Percentiles rank a stretch among this genome's conserved stretches.
Conservation (phyloP, 2,797 vertebrate genomes). For the Eospalax fontanierii region DNA sequence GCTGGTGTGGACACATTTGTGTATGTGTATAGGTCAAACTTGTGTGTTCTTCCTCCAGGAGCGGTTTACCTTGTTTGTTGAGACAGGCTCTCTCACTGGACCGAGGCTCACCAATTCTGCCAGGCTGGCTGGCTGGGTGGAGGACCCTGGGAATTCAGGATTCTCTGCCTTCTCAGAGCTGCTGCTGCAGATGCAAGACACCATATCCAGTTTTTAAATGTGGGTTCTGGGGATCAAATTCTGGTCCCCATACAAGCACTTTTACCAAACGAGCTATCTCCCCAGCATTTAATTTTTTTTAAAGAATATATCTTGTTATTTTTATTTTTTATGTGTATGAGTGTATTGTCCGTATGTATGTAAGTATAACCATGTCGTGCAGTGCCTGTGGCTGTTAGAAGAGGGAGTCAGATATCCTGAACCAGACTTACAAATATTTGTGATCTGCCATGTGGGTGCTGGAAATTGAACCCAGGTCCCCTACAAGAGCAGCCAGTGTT, state of each 20-base stretch:
- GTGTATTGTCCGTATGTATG: no score
- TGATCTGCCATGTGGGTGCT: no score
- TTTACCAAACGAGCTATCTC: neutral
- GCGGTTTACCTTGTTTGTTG: neutral
- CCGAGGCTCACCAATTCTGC: neutral
- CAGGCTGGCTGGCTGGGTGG: neutral
- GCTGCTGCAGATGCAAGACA: neutral
- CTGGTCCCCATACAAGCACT: no score
- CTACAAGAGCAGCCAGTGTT: no score
- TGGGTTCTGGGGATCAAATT: neutral
- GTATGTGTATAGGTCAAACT: neutral
- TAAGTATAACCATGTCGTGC: no score
- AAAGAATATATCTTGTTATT: no score
- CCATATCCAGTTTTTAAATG: neutral
- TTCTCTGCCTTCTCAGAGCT: neutral
- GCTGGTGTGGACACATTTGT: neutral
- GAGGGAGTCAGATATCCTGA: no score
- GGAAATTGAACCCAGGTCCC: no score
- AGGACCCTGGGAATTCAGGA: neutral
- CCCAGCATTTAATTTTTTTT: no score
- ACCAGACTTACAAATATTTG: no score
- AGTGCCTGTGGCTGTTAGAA: no score
- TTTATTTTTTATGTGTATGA: no score
- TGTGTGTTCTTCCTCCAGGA: neutral
- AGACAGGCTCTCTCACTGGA: neutral